Evolutionary conservation across 2,888 invertebrate genomes (phyloP), one percentile per base, ranked within the genome.

Genomic region (Unio delphinus): DNA sequence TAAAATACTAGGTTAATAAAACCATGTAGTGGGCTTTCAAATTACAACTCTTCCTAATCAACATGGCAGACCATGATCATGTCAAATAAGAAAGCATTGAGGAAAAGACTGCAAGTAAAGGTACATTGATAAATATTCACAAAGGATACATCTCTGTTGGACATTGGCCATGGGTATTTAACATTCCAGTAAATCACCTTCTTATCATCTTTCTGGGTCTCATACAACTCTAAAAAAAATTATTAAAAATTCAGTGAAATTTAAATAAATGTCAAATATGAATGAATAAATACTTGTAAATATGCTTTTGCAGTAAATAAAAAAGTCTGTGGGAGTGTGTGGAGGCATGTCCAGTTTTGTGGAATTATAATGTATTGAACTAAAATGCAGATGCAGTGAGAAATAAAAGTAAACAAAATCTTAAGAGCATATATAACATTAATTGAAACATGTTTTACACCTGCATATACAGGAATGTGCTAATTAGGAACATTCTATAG

Each of bases 111-210:
- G 15, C 45, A 11, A 15, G 8, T 45, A 15, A 45, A 45, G 45
- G 45, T 45, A 45, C 15, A 45, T 11, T 45, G 45, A 45, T 11
- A 45, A 1, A 45, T 45, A 15, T 45, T 45, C 15, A 45, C 45
- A 74, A 87, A 89, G 87, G 88, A 89, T 89, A 89, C 89, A 83
- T 89, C 89, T 82, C 89, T 83, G 75, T 89, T 86, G 23, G 84
- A 87, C 83, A 89, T 80, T 8, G 87, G 87, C 69, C 86, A 88
- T 28, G 89, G 89, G 71, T 81, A 89, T 68, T 86, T 87, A 18
- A 89, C 84, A 75, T 87, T 80, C 89, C 89, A 89, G 74, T 89
- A 89, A 6, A 89, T 80, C 1, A 85, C 74, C 45, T 82, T 82
- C 64, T 79, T 77, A 2, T 78, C 85, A 61, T 80, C 80, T 15